Percentiles rank a stretch among this genome's conserved stretches.
Evolutionary conservation across 2,113 vertebrate species (phyloP).

Genomic region (Lynx canadensis): DNA sequence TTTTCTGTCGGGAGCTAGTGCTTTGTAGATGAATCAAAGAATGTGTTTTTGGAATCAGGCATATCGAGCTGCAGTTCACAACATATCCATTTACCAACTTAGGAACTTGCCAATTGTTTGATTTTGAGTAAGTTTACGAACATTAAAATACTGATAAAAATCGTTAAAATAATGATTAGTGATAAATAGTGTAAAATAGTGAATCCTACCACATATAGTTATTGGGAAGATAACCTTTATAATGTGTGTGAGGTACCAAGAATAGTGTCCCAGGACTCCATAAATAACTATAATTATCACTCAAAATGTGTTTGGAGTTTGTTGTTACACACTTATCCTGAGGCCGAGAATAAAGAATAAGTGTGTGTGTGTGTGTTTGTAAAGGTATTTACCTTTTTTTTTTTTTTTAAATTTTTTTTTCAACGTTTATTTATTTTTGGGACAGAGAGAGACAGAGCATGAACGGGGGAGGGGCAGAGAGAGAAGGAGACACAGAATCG

Average conservation of each 20-base stretch:
- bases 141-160: not conserved
- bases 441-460: too few species aligned
- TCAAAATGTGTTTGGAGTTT: constrained; percentile 16
- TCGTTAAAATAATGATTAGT: not conserved
- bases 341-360: not conserved
- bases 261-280: not conserved
- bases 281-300: not conserved
- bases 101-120: not conserved
- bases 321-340: not conserved
- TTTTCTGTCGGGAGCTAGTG: not conserved
- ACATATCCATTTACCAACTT: not conserved
- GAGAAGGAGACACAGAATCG: too few species aligned
- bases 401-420: too few species aligned
- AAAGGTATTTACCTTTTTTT: not conserved
- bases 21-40: not conserved
- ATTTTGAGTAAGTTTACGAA: not conserved
- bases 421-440: too few species aligned
- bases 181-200: not conserved
- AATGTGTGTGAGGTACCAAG: not conserved
- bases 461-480: too few species aligned
- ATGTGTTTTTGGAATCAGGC: not conserved
- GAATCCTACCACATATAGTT: not conserved
- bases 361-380: not conserved
- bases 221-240: not conserved
- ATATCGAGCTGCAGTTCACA: not conserved